Evolutionary conservation across 2,113 vertebrate species (phyloP).

Genomic region (Marmota flaviventris): DNA sequence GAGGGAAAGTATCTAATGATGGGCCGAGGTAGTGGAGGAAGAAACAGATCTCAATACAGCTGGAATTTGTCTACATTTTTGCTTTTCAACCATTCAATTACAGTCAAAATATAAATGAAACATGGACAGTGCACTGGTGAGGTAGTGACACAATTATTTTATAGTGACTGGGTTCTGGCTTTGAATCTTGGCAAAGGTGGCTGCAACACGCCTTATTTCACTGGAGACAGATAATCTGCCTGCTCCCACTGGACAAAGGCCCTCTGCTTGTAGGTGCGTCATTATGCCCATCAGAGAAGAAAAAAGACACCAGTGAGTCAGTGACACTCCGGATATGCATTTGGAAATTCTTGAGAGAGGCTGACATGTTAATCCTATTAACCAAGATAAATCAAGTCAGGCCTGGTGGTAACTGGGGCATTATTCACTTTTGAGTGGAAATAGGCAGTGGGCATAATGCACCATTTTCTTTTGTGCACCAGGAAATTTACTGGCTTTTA

Average conservation of each 20-base stretch:
- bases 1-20: constrained; percentile 93
- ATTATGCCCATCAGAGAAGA: constrained; percentile 84
- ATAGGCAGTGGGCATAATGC: constrained; percentile 53
- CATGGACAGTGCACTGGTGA: constrained; percentile 84
- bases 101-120: constrained; percentile 91
- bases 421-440: constrained; percentile 79
- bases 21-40: constrained; percentile 87
- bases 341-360: constrained; percentile 85
- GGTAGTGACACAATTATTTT: constrained; percentile 89
- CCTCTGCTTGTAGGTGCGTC: constrained; percentile 87
- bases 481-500: constrained; percentile 61
- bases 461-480: background rate
- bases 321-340: constrained; percentile 79
- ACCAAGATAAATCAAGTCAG: constrained; percentile 85
- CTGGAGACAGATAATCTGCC: constrained; percentile 86
- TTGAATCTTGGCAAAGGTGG: constrained; percentile 87
- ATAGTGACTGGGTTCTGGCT: constrained; percentile 88
- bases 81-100: constrained; percentile 91
- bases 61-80: constrained; percentile 91
- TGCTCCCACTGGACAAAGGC: constrained; percentile 84
- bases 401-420: constrained; percentile 65
- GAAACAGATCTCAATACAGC: constrained; percentile 89
- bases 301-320: constrained; percentile 83
- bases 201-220: constrained; percentile 84
- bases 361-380: constrained; percentile 89